These are phyloP conservation scores for Pagetopsis macropterus DNA, from an alignment of 2,797 vertebrate genomes.

Conservation along the genomic window DNA sequence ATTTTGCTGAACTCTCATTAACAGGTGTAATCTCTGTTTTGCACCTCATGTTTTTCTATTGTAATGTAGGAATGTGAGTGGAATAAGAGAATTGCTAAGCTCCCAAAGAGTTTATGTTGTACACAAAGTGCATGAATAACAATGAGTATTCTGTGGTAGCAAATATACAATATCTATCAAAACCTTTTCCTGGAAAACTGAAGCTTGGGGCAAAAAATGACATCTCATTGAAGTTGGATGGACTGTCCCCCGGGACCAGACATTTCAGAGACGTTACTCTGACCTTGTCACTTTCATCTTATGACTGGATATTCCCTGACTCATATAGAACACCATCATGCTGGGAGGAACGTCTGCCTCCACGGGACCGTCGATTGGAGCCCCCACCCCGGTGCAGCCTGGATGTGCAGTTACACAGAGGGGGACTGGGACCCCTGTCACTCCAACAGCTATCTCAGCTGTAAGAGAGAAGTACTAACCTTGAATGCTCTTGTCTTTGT, in stretches of 20 bases:
- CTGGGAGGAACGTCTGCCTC: constrained; percentile 87
- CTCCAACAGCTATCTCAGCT: constrained; percentile 86
- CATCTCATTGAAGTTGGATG: background rate
- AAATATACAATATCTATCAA: background rate
- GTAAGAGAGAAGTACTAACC: constrained; percentile 69
- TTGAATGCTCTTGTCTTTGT: constrained; percentile 18
- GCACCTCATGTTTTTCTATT: background rate
- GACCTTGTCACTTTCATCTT: constrained; percentile 33
- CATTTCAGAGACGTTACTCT: constrained; percentile 13
- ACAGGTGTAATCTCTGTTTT: background rate
- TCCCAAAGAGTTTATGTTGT: background rate
- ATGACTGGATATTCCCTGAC: constrained; percentile 23
- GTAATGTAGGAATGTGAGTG: background rate
- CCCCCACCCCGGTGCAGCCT: constrained; percentile 87
- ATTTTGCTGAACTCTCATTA: constrained; percentile 14
- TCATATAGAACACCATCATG: constrained; percentile 83
- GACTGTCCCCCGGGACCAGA: background rate
- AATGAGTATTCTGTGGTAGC: background rate
- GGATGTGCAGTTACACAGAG: constrained; percentile 84
- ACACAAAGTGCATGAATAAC: background rate
- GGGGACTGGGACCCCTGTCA: constrained; percentile 77
- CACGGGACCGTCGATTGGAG: constrained; percentile 81
- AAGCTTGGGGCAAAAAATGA: background rate
- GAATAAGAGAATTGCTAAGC: background rate
- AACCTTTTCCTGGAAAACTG: background rate